Evolutionary conservation across 2,797 vertebrate species (phyloP).

Genomic region (Tokudaia tokunoshimensis): DNA sequence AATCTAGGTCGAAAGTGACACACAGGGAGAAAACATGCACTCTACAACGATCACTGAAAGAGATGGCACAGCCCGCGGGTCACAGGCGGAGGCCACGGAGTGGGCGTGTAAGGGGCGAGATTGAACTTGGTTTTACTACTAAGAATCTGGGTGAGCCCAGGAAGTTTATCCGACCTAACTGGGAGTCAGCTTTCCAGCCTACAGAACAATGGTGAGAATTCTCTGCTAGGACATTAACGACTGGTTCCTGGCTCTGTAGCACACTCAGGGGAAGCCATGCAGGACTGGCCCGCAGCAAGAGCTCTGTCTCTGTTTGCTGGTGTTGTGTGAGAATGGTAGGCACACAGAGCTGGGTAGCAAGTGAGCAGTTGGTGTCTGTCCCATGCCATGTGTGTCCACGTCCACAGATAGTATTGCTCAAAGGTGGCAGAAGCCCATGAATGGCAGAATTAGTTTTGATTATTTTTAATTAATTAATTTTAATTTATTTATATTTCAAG

Average conservation of each 20-base stretch:
- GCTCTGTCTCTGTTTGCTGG: accelerated
- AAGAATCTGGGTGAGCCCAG: no score
- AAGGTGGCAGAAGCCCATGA: accelerated
- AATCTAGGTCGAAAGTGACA: not conserved
- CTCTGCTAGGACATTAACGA: accelerated
- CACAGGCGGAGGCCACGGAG: accelerated
- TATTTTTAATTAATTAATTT: no score
- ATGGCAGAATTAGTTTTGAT: not conserved
- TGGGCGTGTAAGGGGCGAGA: accelerated
- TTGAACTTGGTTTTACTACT: accelerated
- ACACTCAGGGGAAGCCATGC: accelerated
- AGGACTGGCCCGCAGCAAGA: accelerated
- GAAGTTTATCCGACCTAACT: no score
- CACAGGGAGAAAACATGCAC: not conserved
- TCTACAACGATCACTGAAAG: not conserved
- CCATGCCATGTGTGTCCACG: not conserved
- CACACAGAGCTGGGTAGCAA: not conserved
- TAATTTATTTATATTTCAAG: no score
- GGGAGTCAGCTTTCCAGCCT: not conserved
- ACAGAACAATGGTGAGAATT: not conserved
- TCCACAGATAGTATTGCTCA: not conserved
- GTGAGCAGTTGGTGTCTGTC: accelerated
- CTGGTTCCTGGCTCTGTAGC: not conserved
- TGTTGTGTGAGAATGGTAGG: accelerated
- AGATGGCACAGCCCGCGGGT: accelerated